Base-by-base conservation (phyloP, 2,888 invertebrate genomes). In the Metacarcinus magister region DNA sequence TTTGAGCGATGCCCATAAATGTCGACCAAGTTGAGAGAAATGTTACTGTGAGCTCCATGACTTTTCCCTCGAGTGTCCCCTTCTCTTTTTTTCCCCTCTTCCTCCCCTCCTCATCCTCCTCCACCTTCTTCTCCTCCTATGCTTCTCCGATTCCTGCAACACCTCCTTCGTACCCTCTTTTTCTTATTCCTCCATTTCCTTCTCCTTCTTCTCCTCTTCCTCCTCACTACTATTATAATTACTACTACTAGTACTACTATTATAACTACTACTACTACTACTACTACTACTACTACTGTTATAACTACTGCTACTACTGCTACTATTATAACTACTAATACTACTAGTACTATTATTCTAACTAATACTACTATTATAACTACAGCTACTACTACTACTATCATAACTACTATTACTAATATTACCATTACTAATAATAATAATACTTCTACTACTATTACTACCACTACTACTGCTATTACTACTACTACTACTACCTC, bases 1-100 rank as follows among this genome's bases (percentile, higher is more conserved):
- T 94, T 94, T 94, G 94, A 94, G 87, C 87, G 89, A 94, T 94
- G 67, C 39, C n/a, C 89, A 89, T 94, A 94, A 94, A 94, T 89
- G 94, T 94, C 94, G 89, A 32, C 94, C 28, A 94, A 94, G 94
- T 94, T 94, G 54, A 94, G 94, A 94, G 94, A 94, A 94, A 94
- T 94, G 94, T 94, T 94, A 94, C 87, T 89, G 39, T 89, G 48
- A 94, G 46, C 89, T 28, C 44, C 48, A 44, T 94, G 94, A 94
- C 94, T 87, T 94, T 94, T 94, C 87, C 46, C 82, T 39, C n/a
- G 82, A 39, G 94, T 82, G 93, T 39, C 60, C 46, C 82, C 46
- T 44, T 48, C 60, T 67, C 39, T 23, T 54, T 48, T 43, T 87
- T 32, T 94, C n/a, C 82, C 23, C 44, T 46, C 28, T 16, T 82